Conservation (phyloP, 2,797 vertebrate genomes). For the Acrossocheilus fasciatus region DNA sequence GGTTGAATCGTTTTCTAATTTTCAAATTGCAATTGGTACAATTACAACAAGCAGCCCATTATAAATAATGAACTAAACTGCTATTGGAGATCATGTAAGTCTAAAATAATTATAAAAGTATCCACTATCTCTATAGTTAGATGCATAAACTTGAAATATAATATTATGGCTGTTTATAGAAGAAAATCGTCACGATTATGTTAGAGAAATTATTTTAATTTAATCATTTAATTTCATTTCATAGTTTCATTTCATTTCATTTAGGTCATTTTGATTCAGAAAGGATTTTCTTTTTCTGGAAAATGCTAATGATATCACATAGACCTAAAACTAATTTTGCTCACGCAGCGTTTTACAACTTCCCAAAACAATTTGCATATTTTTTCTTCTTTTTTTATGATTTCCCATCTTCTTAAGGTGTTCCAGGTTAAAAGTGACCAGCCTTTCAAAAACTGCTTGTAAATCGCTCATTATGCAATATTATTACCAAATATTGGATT, state of each 20-base stretch:
- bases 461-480: background rate
- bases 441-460: no score
- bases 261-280: no score
- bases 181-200: background rate
- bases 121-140: background rate
- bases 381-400: background rate
- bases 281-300: no score
- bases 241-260: no score
- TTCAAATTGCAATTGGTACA: background rate
- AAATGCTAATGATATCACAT: no score
- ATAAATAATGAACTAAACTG: background rate
- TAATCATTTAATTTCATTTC: no score
- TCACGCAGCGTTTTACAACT: no score
- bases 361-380: no score
- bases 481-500: background rate
- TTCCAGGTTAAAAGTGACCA: no score
- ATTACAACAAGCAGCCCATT: background rate
- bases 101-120: background rate
- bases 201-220: no score
- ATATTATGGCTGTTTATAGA: background rate
- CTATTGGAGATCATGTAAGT: no score
- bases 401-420: background rate
- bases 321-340: no score
- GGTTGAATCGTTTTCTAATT: background rate
- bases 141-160: background rate